A percentile compares a stretch with the other conserved stretches of the same genome.
Conservation (phyloP, 2,888 invertebrate species). For the Nebria salina region DNA sequence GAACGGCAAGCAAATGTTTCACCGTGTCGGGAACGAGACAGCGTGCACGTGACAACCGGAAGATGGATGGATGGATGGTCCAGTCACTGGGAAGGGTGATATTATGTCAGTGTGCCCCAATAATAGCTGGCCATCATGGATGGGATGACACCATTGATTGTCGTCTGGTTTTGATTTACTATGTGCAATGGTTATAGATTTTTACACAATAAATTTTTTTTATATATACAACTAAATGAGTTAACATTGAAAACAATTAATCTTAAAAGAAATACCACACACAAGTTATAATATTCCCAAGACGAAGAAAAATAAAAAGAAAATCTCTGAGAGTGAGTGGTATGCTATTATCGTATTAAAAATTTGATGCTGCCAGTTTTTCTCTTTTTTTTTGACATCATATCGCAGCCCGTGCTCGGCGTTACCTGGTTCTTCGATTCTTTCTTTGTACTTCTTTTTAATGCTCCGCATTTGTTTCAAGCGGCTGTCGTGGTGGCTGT, state of each 20-base stretch:
- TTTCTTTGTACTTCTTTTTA: slow-evolving; percentile 36
- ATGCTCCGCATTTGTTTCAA: slow-evolving; percentile 26
- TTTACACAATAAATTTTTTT: neutral
- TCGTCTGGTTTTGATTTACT: neutral
- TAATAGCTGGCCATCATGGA: slow-evolving; percentile 37
- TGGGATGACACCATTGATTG: slow-evolving; percentile 22
- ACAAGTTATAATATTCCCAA: neutral
- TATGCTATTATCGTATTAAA: slow-evolving; percentile 40
- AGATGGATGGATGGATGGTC: slow-evolving; percentile 41
- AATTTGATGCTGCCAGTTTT: slow-evolving; percentile 20
- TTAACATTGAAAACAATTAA: slow-evolving; percentile 6
- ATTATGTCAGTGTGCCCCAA: slow-evolving; percentile 35
- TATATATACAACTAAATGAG: neutral
- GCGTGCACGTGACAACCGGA: slow-evolving; percentile 30
- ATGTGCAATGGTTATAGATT: neutral
- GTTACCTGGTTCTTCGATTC: slow-evolving; percentile 18
- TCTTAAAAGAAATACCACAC: slow-evolving; percentile 5
- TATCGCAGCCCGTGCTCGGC: slow-evolving; percentile 27
- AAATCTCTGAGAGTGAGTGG: slow-evolving; percentile 7
- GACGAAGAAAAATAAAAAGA: neutral
- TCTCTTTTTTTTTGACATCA: slow-evolving; percentile 22
- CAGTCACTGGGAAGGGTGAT: slow-evolving; percentile 12
- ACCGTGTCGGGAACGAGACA: neutral
- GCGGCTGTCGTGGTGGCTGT: slow-evolving; percentile 29
- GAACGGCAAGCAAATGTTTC: slow-evolving; percentile 8